Evolutionary conservation across 1,140 invertebrate species (phyloP).

Genomic region (Zaprionus kolodkinae): DNA sequence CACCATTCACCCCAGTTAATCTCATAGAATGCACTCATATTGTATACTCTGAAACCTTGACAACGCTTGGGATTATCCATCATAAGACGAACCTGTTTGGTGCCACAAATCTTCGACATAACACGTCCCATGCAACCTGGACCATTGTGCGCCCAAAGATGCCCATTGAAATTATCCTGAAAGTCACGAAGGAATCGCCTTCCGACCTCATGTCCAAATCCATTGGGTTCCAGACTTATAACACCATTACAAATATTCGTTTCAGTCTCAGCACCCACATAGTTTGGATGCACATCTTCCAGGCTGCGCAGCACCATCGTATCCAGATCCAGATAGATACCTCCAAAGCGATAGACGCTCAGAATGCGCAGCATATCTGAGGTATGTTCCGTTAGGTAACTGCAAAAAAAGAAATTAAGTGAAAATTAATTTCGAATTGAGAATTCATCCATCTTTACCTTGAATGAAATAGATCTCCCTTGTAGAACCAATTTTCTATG

Average conservation of each 20-base stretch:
- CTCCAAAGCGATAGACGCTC: constrained; percentile 90
- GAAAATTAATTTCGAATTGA: too few species aligned
- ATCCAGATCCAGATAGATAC: constrained; percentile 91
- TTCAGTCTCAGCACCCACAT: constrained; percentile 87
- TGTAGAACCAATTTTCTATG: constrained; percentile 86
- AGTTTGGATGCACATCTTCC: constrained; percentile 86
- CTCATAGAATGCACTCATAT: constrained; percentile 87
- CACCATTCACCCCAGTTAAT: constrained; percentile 87
- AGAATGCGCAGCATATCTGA: constrained; percentile 89
- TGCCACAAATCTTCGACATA: constrained; percentile 86
- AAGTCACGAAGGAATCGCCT: constrained; percentile 86
- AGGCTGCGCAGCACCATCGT: constrained; percentile 88
- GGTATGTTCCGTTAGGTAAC: constrained; percentile 66
- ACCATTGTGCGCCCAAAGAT: constrained; percentile 89
- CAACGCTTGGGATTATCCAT: constrained; percentile 85
- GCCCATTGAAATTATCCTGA: constrained; percentile 86
- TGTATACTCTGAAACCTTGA: constrained; percentile 87
- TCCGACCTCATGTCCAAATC: constrained; percentile 83
- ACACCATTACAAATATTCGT: constrained; percentile 87
- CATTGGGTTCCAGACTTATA: constrained; percentile 85
- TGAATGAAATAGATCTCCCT: constrained; percentile 85
- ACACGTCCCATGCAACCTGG: constrained; percentile 89
- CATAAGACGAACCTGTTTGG: constrained; percentile 86
- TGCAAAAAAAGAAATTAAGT: too few species aligned
- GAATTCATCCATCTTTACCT: constrained; percentile 77